Conservation (phyloP, 2,113 vertebrate genomes). For the Pitta sordida region DNA sequence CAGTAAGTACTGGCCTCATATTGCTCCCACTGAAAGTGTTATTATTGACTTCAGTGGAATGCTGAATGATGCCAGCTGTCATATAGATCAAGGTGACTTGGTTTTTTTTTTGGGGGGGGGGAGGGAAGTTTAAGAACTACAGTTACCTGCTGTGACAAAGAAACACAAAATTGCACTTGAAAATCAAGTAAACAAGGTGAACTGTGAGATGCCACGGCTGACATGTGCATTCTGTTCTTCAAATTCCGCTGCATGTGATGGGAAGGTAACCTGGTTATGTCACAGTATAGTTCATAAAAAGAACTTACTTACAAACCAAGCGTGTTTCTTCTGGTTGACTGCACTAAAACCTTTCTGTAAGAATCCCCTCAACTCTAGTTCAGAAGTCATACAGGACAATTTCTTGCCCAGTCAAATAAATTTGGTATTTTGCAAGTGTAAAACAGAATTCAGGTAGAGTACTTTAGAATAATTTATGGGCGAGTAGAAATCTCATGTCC, state of each 20-base stretch:
- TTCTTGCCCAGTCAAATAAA: background rate
- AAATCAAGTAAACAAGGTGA: background rate
- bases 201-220: background rate
- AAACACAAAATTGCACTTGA: background rate
- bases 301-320: background rate
- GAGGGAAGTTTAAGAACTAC: background rate
- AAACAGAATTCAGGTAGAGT: background rate
- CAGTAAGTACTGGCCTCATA: background rate
- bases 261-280: background rate
- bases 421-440: background rate
- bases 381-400: background rate
- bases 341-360: background rate
- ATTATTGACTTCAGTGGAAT: background rate
- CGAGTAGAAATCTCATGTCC: background rate
- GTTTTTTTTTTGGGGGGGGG: no score
- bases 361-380: background rate
- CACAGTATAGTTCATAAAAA: accelerated
- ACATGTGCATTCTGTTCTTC: accelerated
- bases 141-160: background rate
- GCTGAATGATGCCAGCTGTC: background rate
- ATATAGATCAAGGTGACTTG: background rate
- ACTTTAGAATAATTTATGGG: background rate
- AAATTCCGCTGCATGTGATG: background rate
- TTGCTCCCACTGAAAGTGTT: background rate
- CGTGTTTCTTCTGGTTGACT: background rate